A percentile compares a stretch with the other conserved stretches of the same genome.
phyloP scores from a whole-genome alignment of 2,888 invertebrate genomes.

The Odontocolon sp. region DNA sequence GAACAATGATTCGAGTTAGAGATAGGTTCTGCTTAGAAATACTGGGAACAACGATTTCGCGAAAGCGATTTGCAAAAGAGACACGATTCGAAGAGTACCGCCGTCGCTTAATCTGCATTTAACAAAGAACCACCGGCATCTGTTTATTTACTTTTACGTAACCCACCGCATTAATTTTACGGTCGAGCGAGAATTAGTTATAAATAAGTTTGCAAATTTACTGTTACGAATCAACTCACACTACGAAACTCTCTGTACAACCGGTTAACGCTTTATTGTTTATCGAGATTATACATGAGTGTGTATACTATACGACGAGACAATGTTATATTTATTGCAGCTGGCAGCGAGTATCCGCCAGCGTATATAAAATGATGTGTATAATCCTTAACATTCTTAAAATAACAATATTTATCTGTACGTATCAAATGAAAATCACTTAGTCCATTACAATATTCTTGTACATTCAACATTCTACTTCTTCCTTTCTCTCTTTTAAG shows the following conservation, averaged over 20 bases:
- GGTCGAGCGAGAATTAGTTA: too few relatives aligned
- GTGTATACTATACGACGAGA: conserved; percentile 13
- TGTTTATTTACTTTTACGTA: neutral
- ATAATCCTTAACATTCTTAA: conserved; percentile 37
- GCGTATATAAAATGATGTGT: conserved; percentile 36
- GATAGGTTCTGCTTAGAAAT: neutral
- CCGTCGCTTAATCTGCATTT: neutral
- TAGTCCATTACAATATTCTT: neutral
- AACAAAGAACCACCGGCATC: conserved; percentile 1
- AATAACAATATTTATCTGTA: conserved; percentile 11
- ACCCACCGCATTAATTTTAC: neutral
- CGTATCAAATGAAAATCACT: neutral
- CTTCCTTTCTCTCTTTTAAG: too few relatives aligned
- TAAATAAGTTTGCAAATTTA: too few relatives aligned
- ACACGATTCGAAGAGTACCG: neutral
- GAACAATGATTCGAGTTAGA: conserved; percentile 25
- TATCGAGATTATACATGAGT: conserved; percentile 27
- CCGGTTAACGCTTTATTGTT: conserved; percentile 41
- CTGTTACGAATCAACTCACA: too few relatives aligned
- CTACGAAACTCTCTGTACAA: conserved; percentile 29
- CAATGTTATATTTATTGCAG: conserved; percentile 24
- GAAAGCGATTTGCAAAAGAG: neutral
- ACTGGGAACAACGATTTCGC: conserved; percentile 11
- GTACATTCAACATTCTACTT: too few relatives aligned
- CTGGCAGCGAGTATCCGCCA: conserved; percentile 13